A percentile compares a stretch with the other conserved stretches of the same genome.
Evolutionary conservation across 1,140 invertebrate species (phyloP).

Genomic region (Diorhabda sublineata): DNA sequence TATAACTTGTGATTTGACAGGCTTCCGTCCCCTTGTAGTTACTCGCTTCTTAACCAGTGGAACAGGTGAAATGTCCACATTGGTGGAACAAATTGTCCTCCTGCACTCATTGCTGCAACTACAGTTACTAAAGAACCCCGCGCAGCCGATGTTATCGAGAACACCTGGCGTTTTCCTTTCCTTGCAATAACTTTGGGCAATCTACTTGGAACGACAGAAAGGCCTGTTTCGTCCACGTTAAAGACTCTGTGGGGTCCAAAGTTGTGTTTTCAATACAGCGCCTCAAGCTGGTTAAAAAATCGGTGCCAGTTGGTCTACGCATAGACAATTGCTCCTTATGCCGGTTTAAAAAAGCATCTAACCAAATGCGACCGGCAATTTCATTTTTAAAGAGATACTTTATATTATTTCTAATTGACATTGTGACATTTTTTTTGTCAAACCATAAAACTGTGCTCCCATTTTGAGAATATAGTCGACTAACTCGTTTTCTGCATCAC

Average conservation of each 20-base stretch:
- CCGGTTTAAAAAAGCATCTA: conserved; percentile 11
- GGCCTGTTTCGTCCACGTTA: conserved; percentile 44
- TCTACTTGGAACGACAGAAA: conserved; percentile 39
- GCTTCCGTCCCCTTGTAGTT: not conserved
- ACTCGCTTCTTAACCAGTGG: conserved; percentile 1
- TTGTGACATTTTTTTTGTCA: no score
- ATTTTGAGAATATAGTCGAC: no score
- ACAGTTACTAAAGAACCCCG: conserved; percentile 18
- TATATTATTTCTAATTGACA: conserved; percentile 1
- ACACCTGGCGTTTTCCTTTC: conserved; percentile 23
- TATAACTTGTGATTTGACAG: not conserved
- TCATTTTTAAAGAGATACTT: conserved; percentile 12
- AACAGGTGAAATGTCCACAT: conserved; percentile 25
- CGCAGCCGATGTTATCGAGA: conserved; percentile 6
- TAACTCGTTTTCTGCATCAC: no score
- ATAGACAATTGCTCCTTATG: conserved; percentile 7
- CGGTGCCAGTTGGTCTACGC: conserved; percentile 15
- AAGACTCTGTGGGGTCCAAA: conserved; percentile 30
- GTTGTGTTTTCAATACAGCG: not conserved
- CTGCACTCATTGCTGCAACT: conserved; percentile 17
- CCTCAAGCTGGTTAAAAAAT: no score
- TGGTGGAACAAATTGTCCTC: conserved; percentile 33
- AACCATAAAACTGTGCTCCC: no score
- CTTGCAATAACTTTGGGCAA: conserved; percentile 34
- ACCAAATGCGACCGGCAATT: conserved; percentile 11